Evolutionary conservation across 2,113 vertebrate genomes (phyloP), one percentile per base, ranked within the genome.

Genomic region (Glaucidium brasilianum): DNA sequence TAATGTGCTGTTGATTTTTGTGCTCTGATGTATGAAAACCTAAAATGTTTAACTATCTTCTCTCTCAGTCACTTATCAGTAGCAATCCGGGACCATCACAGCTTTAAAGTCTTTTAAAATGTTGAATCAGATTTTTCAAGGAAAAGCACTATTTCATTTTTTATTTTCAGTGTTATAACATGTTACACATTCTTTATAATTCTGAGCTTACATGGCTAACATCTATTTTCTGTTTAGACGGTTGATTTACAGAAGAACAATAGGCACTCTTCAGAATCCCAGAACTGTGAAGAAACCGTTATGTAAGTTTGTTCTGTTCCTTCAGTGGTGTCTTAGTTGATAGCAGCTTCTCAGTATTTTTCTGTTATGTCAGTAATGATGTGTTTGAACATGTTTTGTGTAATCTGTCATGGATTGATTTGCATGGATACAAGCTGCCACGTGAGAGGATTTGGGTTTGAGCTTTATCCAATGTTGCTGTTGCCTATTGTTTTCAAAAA

Each of bases 191-290:
- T 79, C 74, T 73, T 18, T 10, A 0, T n/a, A 49, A 60, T 45
- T 92, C 45, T 23, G 66, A 72, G 35, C 53, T 81, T 34, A 12
- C 6, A 0, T 35, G 12, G 62, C 37, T 95, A 41, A 95, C 85
- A n/a, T 34, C 67, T 84, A 3, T 83, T 88, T 85, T 73, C 58
- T 56, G 0, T 90, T 35, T 93, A 99, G 99, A 85, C 98, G 99
- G 9, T 77, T 99, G 86, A 98, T 88, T 82, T 99, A 99, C 97
- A 97, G 99, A 94, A 99, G 98, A 97, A 98, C 98, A 87, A 93
- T 97, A 19, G 98, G 98, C 47, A 98, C 98, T 17, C 91, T 98
- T 62, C 98, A 98, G 34, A 96, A 97, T n/a, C 95, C 98, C 19
- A 96, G 96, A 73, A 98, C 97, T 63, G 92, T 98, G 45, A 98